Evolutionary conservation across 2,113 vertebrate species (phyloP).

Genomic region (Hylia prasina): DNA sequence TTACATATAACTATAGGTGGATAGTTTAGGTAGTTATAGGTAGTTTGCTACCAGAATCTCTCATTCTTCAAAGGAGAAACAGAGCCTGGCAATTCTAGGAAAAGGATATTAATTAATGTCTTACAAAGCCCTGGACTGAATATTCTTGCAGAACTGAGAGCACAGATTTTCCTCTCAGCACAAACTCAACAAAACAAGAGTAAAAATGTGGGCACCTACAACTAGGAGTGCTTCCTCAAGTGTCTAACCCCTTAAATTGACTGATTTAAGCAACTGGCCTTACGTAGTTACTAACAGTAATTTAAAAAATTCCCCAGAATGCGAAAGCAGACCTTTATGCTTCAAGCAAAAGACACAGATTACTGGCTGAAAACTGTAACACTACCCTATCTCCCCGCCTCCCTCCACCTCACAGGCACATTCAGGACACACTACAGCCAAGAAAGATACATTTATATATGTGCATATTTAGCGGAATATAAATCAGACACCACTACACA

Average conservation of each 20-base stretch:
- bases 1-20: neutral
- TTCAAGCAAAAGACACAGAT: neutral
- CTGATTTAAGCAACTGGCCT: neutral
- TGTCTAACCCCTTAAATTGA: neutral
- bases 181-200: neutral
- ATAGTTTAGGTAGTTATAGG: neutral
- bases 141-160: neutral
- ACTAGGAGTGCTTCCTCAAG: neutral
- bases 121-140: neutral
- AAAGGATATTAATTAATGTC: neutral
- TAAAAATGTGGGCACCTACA: neutral
- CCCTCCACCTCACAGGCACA: neutral
- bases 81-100: neutral
- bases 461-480: neutral
- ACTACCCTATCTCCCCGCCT: neutral
- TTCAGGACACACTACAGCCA: neutral
- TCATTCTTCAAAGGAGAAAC: neutral
- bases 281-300: rapidly evolving
- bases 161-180: neutral
- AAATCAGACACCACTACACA: neutral
- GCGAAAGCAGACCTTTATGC: neutral
- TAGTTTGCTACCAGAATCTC: neutral
- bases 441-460: neutral
- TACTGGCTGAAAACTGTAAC: neutral
- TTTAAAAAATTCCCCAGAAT: neutral